These are phyloP conservation scores for Yasuhikotakia modesta DNA, from an alignment of 2,797 vertebrate genomes.

Conservation along the genomic window DNA sequence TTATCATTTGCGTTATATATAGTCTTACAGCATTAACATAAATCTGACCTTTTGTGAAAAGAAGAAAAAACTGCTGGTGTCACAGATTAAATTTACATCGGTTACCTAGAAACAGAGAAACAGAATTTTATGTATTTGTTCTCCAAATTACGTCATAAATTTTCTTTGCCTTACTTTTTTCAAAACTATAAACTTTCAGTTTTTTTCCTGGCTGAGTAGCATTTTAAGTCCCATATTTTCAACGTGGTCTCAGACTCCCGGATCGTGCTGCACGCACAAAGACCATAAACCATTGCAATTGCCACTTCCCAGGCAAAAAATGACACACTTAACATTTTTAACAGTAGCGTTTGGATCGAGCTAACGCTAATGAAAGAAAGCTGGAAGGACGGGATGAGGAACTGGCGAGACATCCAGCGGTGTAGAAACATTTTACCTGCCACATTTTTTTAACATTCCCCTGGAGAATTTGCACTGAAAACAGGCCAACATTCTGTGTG, in stretches of 20 bases:
- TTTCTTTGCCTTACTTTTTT: background rate
- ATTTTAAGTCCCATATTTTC: background rate
- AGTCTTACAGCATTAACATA: no score
- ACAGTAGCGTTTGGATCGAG: constrained; percentile 11
- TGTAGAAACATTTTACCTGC: constrained; percentile 27
- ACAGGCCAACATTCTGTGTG: constrained; percentile 21
- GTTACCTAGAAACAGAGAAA: background rate
- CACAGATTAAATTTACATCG: background rate
- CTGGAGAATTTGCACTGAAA: background rate
- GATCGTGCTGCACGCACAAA: background rate
- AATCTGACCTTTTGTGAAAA: background rate
- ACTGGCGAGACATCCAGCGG: background rate
- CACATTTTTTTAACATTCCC: constrained; percentile 22
- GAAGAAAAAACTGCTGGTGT: background rate
- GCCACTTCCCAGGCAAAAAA: background rate
- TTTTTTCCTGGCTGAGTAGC: background rate
- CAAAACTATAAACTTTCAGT: background rate
- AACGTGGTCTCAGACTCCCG: background rate
- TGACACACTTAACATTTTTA: constrained; percentile 1
- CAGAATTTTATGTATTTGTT: background rate
- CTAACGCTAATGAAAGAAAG: constrained; percentile 12
- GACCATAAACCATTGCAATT: background rate
- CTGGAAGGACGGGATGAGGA: background rate
- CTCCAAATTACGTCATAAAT: background rate
- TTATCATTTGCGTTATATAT: background rate